These are phyloP conservation scores for Trilocha varians DNA, from an alignment of 2,888 invertebrate species.

Conservation along the genomic window DNA sequence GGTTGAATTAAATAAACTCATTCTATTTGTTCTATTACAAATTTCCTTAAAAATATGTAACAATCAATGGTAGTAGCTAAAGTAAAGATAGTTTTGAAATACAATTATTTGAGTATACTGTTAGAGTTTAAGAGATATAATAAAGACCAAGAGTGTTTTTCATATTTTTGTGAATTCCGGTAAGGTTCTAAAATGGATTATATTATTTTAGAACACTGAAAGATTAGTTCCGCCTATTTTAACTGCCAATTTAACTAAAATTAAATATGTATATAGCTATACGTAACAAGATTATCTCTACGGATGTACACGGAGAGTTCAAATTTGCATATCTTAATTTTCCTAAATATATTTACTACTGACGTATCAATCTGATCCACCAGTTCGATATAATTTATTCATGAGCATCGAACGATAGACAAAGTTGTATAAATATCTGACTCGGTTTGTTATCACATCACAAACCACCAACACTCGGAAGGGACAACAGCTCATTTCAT, in stretches of 20 bases:
- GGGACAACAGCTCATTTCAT: constrained; percentile 51
- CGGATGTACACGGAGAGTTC: constrained; percentile 16
- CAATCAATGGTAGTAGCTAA: no score
- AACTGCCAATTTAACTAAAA: no score
- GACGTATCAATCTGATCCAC: constrained; percentile 29
- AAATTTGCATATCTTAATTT: constrained; percentile 23
- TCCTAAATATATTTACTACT: constrained; percentile 21
- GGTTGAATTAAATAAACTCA: no score
- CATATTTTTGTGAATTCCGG: no score
- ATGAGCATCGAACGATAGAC: constrained; percentile 43
- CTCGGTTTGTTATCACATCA: constrained; percentile 44
- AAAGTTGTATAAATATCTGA: constrained; percentile 65
- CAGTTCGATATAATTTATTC: constrained; percentile 44
- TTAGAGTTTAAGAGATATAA: no score
- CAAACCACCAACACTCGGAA: constrained; percentile 51
- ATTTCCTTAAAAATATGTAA: no score
- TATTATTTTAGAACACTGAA: neutral
- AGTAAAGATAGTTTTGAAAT: no score
- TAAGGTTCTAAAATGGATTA: no score
- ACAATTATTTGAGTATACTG: no score
- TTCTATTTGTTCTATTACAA: no score
- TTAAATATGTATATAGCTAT: no score
- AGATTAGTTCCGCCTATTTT: neutral
- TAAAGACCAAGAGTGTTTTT: no score
- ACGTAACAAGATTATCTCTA: constrained; percentile 20